These are phyloP conservation scores for Thomomys bottae DNA, from an alignment of 2,113 vertebrate species.

Conservation along the genomic window DNA sequence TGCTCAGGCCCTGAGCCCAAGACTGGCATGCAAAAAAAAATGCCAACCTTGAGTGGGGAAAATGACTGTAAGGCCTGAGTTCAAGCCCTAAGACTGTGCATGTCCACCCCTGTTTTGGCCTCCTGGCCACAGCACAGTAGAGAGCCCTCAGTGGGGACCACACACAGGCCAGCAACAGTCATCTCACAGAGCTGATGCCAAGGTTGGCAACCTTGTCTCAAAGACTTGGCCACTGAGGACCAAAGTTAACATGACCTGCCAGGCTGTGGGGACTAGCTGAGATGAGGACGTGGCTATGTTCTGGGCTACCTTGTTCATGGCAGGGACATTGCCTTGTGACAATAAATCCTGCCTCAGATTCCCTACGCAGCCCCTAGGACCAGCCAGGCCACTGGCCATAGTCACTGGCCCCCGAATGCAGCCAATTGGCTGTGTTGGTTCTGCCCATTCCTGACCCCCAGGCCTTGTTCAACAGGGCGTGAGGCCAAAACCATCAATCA, in stretches of 20 bases:
- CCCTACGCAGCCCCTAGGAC: neutral
- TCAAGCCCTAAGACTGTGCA: too few species aligned
- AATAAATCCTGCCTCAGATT: neutral
- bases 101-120: fast-evolving
- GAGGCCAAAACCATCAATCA: constrained; percentile 73
- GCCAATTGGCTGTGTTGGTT: fast-evolving
- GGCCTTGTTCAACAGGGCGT: constrained; percentile 15
- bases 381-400: neutral
- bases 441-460: neutral
- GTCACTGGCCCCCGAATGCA: neutral
- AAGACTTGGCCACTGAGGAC: neutral
- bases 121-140: fast-evolving
- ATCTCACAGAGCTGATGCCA: neutral
- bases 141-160: neutral
- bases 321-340: neutral
- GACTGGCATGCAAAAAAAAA: too few species aligned
- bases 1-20: too few species aligned
- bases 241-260: fast-evolving
- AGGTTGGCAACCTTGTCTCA: neutral
- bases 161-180: neutral
- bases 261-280: neutral
- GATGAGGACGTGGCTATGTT: fast-evolving
- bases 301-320: neutral
- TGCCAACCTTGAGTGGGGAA: too few species aligned
- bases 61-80: too few species aligned